Percentiles rank a stretch among this genome's conserved stretches.
These are phyloP conservation scores for Leptinotarsa lineolata DNA, from an alignment of 1,140 invertebrate species.

Conservation along the genomic window DNA sequence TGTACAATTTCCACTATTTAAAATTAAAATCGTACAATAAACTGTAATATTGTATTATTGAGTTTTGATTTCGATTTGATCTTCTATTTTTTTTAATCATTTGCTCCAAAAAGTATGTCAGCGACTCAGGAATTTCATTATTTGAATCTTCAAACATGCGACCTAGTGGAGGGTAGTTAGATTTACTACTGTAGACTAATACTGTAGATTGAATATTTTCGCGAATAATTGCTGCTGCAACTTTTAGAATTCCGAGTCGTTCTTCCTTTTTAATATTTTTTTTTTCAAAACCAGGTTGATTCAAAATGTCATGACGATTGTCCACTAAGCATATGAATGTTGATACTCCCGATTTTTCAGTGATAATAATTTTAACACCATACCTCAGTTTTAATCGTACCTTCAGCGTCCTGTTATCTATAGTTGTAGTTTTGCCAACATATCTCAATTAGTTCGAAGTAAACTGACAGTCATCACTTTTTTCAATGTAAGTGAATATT, in stretches of 20 bases:
- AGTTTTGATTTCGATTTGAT: not conserved
- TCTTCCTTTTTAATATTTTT: conserved; percentile 22
- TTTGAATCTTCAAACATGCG: conserved; percentile 5
- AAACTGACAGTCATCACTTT: too few relatives aligned
- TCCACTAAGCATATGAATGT: conserved; percentile 28
- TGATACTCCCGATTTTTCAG: conserved; percentile 31
- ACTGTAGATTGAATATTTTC: not conserved
- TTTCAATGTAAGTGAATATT: too few relatives aligned
- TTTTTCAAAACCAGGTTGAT: conserved; percentile 32
- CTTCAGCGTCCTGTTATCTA: not conserved
- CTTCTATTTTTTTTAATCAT: conserved; percentile 2
- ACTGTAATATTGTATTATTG: too few relatives aligned
- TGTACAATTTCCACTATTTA: too few relatives aligned
- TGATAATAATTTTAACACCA: conserved; percentile 33
- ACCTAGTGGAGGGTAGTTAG: conserved; percentile 1
- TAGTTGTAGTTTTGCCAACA: too few relatives aligned
- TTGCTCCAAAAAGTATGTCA: conserved; percentile 11
- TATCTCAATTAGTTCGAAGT: too few relatives aligned
- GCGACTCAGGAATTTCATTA: conserved; percentile 11
- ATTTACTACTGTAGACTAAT: too few relatives aligned
- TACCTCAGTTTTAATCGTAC: conserved; percentile 28
- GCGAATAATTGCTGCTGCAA: too few relatives aligned
- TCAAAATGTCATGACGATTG: conserved; percentile 32
- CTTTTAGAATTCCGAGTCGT: not conserved
- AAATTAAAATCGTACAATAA: too few relatives aligned